These are phyloP conservation scores for Genyomyrus donnyi DNA, from an alignment of 2,113 vertebrate species.

Conservation along the genomic window DNA sequence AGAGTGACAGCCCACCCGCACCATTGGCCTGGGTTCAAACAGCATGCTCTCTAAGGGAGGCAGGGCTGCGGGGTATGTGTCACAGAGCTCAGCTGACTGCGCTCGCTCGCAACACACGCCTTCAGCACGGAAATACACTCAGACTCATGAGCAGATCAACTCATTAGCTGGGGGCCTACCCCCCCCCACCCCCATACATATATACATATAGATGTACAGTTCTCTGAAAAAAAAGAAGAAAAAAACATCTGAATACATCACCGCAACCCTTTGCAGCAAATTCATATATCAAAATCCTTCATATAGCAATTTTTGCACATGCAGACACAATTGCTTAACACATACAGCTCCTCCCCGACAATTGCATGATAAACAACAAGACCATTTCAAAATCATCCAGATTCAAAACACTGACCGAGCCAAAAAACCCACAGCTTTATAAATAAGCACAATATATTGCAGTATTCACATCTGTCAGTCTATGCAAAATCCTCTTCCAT, in stretches of 20 bases:
- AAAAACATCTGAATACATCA: not conserved
- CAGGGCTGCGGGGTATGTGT: slow-evolving; percentile 21
- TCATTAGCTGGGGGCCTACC: not conserved
- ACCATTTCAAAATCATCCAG: not conserved
- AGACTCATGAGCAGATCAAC: not conserved
- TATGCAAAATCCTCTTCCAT: not conserved
- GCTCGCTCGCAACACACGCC: slow-evolving; percentile 1
- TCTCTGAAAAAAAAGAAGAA: not conserved
- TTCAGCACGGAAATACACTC: not conserved
- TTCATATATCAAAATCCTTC: not conserved
- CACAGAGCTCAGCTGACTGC: slow-evolving; percentile 13
- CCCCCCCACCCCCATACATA: not conserved
- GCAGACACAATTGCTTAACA: not conserved
- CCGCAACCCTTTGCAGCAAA: not conserved
- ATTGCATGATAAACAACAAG: not conserved
- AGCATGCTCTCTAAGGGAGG: slow-evolving; percentile 11
- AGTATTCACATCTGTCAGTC: not conserved
- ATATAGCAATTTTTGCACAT: not conserved
- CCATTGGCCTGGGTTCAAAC: slow-evolving; percentile 36
- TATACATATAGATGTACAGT: not conserved
- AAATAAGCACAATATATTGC: not conserved
- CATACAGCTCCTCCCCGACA: not conserved
- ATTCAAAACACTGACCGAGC: not conserved
- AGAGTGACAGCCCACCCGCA: slow-evolving; percentile 41
- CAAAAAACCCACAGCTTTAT: not conserved